A percentile compares a stretch with the other conserved stretches of the same genome.
Conservation (phyloP, 2,888 invertebrate species). For the Aleiodes leptofemur region DNA sequence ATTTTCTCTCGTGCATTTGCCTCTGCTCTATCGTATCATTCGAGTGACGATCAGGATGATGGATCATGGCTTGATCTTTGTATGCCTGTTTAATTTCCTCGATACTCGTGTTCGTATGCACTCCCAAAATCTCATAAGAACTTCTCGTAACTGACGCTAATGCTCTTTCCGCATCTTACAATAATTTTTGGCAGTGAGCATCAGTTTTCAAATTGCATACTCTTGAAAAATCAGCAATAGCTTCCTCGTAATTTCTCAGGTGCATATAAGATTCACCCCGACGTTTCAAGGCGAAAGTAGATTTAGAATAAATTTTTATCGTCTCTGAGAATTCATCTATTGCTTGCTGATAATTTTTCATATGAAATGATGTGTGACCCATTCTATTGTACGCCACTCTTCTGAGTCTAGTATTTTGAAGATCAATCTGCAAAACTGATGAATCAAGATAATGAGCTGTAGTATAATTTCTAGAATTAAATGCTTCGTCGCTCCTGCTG, state of each 20-base stretch:
- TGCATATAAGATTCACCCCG: constrained; percentile 92
- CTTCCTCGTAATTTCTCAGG: constrained; percentile 87
- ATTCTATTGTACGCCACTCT: constrained; percentile 94
- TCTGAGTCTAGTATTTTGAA: constrained; percentile 89
- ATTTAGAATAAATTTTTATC: constrained; percentile 75
- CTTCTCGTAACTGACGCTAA: constrained; percentile 85
- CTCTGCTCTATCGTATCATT: constrained; percentile 77
- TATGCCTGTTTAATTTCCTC: constrained; percentile 75
- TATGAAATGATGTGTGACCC: constrained; percentile 85
- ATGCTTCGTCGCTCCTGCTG: constrained; percentile 93
- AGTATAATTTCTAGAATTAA: constrained; percentile 86
- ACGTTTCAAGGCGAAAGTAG: constrained; percentile 89
- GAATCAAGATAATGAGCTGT: constrained; percentile 90
- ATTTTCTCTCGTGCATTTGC: not conserved
- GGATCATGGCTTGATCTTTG: constrained; percentile 90
- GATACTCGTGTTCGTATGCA: no score
- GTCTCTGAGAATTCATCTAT: constrained; percentile 89
- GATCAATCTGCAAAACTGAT: constrained; percentile 91
- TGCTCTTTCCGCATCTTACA: constrained; percentile 91
- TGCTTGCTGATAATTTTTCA: constrained; percentile 86
- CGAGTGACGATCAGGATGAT: constrained; percentile 96
- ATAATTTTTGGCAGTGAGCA: constrained; percentile 84
- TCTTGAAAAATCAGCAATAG: constrained; percentile 77
- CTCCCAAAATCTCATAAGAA: constrained; percentile 83
- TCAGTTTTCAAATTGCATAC: constrained; percentile 74